phyloP scores from a whole-genome alignment of 2,113 vertebrate species.

The Phrynosoma blainvillii region DNA sequence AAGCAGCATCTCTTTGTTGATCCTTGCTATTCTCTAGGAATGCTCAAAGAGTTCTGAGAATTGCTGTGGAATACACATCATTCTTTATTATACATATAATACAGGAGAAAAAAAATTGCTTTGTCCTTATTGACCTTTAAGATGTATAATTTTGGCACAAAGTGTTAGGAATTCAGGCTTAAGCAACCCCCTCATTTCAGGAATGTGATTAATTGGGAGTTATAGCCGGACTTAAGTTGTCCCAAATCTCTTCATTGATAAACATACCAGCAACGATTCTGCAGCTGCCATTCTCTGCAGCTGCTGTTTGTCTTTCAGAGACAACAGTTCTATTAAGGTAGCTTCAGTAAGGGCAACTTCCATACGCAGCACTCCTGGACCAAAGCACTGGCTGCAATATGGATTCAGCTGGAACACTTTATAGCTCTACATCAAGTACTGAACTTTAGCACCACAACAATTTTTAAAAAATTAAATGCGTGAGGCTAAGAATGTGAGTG shows the following conservation, averaged over 20 bases:
- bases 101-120: neutral
- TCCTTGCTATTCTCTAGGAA: slow-evolving; percentile 2
- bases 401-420: no score
- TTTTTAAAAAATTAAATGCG: no score
- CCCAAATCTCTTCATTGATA: slow-evolving; percentile 59
- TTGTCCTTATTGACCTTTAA: slow-evolving; percentile 39
- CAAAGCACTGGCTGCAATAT: neutral
- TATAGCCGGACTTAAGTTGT: slow-evolving; percentile 44
- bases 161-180: slow-evolving; percentile 46
- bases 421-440: no score
- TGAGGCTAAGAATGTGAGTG: no score
- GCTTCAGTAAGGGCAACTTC: neutral
- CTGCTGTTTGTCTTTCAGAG: slow-evolving; percentile 11
- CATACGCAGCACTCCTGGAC: neutral
- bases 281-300: slow-evolving; percentile 34
- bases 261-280: slow-evolving; percentile 51
- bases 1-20: neutral
- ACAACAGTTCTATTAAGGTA: slow-evolving; percentile 10
- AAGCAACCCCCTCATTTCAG: slow-evolving; percentile 47
- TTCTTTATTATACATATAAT: slow-evolving; percentile 14
- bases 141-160: slow-evolving; percentile 54
- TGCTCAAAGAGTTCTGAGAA: neutral
- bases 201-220: slow-evolving; percentile 54
- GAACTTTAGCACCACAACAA: no score
- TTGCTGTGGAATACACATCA: slow-evolving; percentile 18